phyloP scores from a whole-genome alignment of 2,113 vertebrate species.

The Xenopus tropicalis region DNA sequence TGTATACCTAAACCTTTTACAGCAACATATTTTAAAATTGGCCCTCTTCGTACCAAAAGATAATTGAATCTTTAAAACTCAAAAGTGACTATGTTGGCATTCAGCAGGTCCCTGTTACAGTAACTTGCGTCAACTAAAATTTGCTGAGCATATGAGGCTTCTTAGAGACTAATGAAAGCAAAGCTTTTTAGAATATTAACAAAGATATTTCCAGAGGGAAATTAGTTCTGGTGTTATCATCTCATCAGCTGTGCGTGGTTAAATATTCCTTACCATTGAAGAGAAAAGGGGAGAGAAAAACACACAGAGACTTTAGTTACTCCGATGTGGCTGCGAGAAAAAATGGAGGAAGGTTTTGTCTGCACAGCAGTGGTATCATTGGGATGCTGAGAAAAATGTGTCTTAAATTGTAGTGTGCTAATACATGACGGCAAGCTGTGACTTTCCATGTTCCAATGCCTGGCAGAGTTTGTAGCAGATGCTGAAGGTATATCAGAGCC shows the following conservation, averaged over 20 bases:
- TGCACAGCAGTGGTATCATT: slow-evolving; percentile 2
- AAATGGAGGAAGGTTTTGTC: slow-evolving; percentile 7
- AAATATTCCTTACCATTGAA: background rate
- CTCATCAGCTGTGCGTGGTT: background rate
- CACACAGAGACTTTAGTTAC: background rate
- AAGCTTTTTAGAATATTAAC: background rate
- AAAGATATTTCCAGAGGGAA: background rate
- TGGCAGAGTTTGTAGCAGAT: slow-evolving; percentile 4
- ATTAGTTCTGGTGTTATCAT: background rate
- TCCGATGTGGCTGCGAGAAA: background rate
- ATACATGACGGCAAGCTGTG: slow-evolving; percentile 13
- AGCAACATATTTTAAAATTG: too few relatives aligned
- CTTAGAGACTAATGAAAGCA: background rate
- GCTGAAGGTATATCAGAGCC: background rate
- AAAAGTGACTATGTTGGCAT: too few relatives aligned
- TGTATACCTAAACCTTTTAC: too few relatives aligned
- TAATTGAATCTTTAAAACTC: too few relatives aligned
- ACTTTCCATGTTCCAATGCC: slow-evolving; percentile 8
- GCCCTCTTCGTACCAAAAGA: too few relatives aligned
- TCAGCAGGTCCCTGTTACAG: too few relatives aligned
- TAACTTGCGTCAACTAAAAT: background rate
- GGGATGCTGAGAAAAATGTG: slow-evolving; percentile 15
- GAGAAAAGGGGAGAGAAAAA: background rate
- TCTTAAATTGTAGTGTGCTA: background rate
- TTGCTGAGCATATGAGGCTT: background rate